Base-by-base conservation (phyloP, 2,888 invertebrate genomes). In the Pristionchus japonicus region DNA sequence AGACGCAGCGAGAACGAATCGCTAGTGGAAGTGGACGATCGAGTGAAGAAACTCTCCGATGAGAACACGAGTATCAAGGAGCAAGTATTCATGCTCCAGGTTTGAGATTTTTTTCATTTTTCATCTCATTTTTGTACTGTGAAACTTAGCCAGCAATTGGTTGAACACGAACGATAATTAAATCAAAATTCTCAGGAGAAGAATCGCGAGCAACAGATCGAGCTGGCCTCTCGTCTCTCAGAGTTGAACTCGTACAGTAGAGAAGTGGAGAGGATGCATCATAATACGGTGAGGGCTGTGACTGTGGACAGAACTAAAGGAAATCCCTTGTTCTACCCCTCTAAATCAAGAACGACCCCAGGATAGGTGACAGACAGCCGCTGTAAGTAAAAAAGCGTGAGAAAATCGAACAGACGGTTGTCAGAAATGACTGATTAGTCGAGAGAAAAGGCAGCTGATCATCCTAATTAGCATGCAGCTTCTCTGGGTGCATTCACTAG, bases 51-150 rank as follows among this genome's bases (percentile, higher is more conserved):
- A 85, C 89, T 94, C 15, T 89, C 90, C n/a, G 87, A 90, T 86
- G 93, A 94, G 89, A 94, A 93, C 70, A 90, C 91, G 31, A 90
- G 89, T 43, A 89, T 92, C 86, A 94, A 94, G 86, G 93, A 94
- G 86, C 93, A 94, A 89, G 91, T 92, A 74, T 92, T 91, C 89
- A 47, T 90, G 31, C 88, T 92, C 0, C 86, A 86, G 86, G 86
- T 70, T 23, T 0, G 43, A 7, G 9, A 43, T 2, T 64, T 47
- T 49, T 43, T 3, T 74, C 37, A 23, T 3, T n/a, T 17, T 23
- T n/a, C n/a, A n/a, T n/a, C n/a, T n/a, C n/a, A n/a, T n/a, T n/a
- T n/a, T n/a, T n/a, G n/a, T n/a, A n/a, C n/a, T n/a, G n/a, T n/a
- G n/a, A n/a, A n/a, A n/a, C n/a, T n/a, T n/a, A n/a, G n/a, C n/a